Conservation (phyloP, 35 echinoderm and acorn worm species). For the Apostichopus californicus region DNA sequence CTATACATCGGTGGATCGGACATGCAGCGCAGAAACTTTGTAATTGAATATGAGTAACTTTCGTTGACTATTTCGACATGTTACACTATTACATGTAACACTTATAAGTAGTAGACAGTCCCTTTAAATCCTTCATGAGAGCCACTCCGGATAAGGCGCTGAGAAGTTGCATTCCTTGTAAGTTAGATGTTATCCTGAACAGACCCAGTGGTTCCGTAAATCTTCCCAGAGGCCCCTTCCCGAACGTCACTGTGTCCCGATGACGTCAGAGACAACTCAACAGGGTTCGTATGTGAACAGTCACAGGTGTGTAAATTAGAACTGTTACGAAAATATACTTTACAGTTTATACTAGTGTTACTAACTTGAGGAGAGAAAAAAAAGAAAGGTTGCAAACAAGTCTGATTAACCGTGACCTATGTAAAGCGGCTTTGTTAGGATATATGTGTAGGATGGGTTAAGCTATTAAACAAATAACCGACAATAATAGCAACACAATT, state of each 20-base stretch:
- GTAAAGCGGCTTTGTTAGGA: not conserved
- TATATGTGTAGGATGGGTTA: not conserved
- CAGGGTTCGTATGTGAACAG: not conserved
- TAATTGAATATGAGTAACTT: too few species aligned
- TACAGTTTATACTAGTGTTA: too few species aligned
- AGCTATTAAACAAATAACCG: not conserved
- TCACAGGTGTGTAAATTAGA: too few species aligned
- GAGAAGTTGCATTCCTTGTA: not conserved
- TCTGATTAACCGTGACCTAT: not conserved
- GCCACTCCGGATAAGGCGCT: not conserved
- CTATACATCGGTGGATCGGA: too few species aligned
- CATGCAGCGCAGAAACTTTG: too few species aligned
- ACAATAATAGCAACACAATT: not conserved
- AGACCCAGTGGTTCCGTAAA: not conserved
- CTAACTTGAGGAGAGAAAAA: too few species aligned
- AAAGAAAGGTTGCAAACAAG: not conserved
- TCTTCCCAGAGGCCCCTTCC: conserved; percentile 33
- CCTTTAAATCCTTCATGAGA: not conserved
- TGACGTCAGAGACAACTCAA: conserved; percentile 34
- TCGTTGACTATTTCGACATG: too few species aligned
- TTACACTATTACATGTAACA: too few species aligned
- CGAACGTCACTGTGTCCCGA: conserved; percentile 12
- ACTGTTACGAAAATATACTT: too few species aligned
- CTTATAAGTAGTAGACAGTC: not conserved
- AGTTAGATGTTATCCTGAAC: not conserved